Evolutionary conservation across 2,888 invertebrate genomes (phyloP).

Genomic region (Drosophila mimetica): DNA sequence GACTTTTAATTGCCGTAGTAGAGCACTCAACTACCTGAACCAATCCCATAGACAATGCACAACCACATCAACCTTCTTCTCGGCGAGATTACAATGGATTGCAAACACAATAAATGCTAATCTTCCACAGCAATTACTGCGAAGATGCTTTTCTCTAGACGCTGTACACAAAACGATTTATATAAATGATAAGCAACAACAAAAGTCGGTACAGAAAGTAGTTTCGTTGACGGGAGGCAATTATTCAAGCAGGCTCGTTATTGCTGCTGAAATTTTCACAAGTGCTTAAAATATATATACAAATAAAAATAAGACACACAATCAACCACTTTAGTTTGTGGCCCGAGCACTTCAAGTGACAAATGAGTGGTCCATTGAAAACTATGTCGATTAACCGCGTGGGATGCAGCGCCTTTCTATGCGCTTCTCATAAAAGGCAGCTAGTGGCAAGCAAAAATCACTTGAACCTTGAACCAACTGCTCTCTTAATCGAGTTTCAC

Average conservation of each 20-base stretch:
- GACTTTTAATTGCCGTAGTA: conserved; percentile 22
- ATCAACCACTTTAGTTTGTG: conserved; percentile 26
- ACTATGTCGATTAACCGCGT: conserved; percentile 17
- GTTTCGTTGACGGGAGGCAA: conserved; percentile 35
- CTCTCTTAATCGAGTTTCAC: conserved; percentile 2
- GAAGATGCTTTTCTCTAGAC: conserved; percentile 35
- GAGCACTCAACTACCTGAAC: conserved; percentile 13
- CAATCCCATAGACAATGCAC: conserved; percentile 7
- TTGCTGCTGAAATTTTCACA: conserved; percentile 21
- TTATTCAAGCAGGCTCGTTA: conserved; percentile 9
- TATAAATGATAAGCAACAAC: conserved; percentile 35
- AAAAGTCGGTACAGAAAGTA: conserved; percentile 21
- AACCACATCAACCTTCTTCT: background rate
- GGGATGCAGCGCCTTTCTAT: conserved; percentile 15
- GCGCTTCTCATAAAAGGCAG: conserved; percentile 4
- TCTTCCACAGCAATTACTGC: conserved; percentile 32
- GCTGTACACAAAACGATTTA: conserved; percentile 44
- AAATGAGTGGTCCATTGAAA: conserved; percentile 18
- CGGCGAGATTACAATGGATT: conserved; percentile 9
- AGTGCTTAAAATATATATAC: conserved; percentile 8
- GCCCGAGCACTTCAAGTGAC: conserved; percentile 29
- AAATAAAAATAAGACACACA: conserved; percentile 23
- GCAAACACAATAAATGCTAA: conserved; percentile 28
- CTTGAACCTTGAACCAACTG: conserved; percentile 25
- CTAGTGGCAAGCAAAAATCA: background rate